phyloP scores from a whole-genome alignment of 2,113 vertebrate species.

The Zosterops pallidus region DNA sequence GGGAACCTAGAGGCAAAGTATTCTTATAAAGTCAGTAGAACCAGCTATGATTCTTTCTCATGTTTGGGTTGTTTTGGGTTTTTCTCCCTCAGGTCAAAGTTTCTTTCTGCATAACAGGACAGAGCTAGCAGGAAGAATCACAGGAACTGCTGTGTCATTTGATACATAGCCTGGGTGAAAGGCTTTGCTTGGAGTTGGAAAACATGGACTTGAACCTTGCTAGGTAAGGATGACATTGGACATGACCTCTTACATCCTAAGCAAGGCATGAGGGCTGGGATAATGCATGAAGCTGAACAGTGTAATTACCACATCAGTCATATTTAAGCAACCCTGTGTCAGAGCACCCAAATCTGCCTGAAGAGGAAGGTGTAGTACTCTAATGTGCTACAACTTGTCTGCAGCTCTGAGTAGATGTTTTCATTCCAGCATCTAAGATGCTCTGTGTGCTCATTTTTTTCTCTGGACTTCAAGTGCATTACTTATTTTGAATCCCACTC shows the following conservation, averaged over 20 bases:
- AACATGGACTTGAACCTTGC: background rate
- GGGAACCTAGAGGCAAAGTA: background rate
- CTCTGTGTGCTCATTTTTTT: background rate
- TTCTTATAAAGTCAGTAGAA: background rate
- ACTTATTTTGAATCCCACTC: background rate
- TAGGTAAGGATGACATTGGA: background rate
- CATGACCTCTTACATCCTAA: background rate
- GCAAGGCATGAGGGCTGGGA: background rate
- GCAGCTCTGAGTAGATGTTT: background rate
- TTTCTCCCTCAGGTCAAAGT: background rate
- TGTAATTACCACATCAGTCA: background rate
- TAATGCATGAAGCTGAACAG: background rate
- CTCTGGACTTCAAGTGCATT: background rate
- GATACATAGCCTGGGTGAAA: background rate
- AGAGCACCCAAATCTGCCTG: background rate
- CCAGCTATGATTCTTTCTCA: background rate
- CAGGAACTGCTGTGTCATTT: background rate
- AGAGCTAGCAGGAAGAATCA: background rate
- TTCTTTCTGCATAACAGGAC: background rate
- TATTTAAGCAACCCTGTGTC: background rate
- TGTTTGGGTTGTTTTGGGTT: background rate
- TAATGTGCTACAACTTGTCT: background rate
- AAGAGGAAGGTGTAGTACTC: background rate
- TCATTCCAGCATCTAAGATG: background rate
- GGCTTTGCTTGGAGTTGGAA: background rate